A percentile compares a stretch with the other conserved stretches of the same genome.
These are phyloP conservation scores for Henicopernis longicauda DNA, from an alignment of 2,113 vertebrate species.

Conservation along the genomic window DNA sequence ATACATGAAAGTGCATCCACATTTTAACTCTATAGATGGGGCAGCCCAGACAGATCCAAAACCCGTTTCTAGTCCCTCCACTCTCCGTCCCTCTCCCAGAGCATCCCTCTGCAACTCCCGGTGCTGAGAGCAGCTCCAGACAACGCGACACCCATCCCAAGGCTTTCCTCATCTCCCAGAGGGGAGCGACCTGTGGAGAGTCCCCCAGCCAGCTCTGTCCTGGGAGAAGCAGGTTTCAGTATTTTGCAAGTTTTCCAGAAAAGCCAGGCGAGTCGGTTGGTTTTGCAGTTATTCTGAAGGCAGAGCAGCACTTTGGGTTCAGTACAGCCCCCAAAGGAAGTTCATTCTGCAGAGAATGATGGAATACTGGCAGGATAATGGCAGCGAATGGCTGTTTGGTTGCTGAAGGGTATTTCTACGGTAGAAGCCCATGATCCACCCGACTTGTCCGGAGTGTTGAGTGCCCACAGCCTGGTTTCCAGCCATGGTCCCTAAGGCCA, in stretches of 20 bases:
- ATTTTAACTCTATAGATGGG: neutral
- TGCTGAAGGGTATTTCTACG: neutral
- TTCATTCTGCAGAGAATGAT: neutral
- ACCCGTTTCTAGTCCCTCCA: neutral
- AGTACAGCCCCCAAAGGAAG: neutral
- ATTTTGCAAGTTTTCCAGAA: neutral
- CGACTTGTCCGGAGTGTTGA: accelerated
- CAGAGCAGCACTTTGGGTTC: neutral
- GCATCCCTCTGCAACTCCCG: neutral
- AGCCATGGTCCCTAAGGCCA: neutral
- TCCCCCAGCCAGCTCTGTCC: neutral
- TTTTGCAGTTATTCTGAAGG: neutral
- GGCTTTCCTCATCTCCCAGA: neutral
- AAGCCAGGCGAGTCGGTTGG: neutral
- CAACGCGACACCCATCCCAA: no score
- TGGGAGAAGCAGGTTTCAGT: neutral
- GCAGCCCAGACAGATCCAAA: neutral
- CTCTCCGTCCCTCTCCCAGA: neutral
- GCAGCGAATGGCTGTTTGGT: neutral
- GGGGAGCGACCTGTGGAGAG: no score
- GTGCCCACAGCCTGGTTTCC: neutral
- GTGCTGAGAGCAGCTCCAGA: neutral
- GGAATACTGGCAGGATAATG: neutral
- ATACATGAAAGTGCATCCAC: neutral
- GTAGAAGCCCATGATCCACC: neutral